Evolutionary conservation across 2,797 vertebrate genomes (phyloP), one percentile per base, ranked within the genome.

Genomic region (Mallotus villosus): DNA sequence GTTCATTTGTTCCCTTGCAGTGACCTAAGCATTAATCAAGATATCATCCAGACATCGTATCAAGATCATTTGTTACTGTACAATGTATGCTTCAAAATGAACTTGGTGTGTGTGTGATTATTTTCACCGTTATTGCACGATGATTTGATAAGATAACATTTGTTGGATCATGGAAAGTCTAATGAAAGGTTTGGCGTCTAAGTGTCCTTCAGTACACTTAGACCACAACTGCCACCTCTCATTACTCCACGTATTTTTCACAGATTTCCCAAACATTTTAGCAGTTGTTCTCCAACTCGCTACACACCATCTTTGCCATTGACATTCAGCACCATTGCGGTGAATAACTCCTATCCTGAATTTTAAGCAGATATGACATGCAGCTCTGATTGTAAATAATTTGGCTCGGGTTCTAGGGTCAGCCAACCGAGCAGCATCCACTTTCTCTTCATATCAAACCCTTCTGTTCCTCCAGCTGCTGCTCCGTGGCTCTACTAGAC

Each of bases 381-480:
- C 75, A 59, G 86, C 78, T 85, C 85, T 92, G 82, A 77, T 91
- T 91, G 85, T 93, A 91, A 91, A 93, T 92, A 92, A 93, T 88
- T 88, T 91, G 86, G 81, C 85, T 80, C 78, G 79, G 83, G 88
- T 84, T 91, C 79, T 77, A 77, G 82, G 91, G 81, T 89, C 89
- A 86, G 69, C 78, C 82, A 84, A 78, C 67, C 84, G 74, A 87
- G 77, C 73, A 76, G 85, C 83, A 84, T 81, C 79, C 76, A 84
- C 82, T 91, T 88, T 84, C 88, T 91, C 83, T 84, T 89, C 85
- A 87, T 85, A 90, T 88, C 80, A 68, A 64, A 57, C 78, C 81
- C 83, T 76, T 93, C 91, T 93, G 86, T 90, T 93, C 78, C 82
- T 84, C 82, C 93, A 94, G 89, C 92, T 93, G 89, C 89, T 72